Percentiles rank a stretch among this genome's conserved stretches.
Evolutionary conservation across 1,140 invertebrate genomes (phyloP).

Genomic region (Drosophila truncata): DNA sequence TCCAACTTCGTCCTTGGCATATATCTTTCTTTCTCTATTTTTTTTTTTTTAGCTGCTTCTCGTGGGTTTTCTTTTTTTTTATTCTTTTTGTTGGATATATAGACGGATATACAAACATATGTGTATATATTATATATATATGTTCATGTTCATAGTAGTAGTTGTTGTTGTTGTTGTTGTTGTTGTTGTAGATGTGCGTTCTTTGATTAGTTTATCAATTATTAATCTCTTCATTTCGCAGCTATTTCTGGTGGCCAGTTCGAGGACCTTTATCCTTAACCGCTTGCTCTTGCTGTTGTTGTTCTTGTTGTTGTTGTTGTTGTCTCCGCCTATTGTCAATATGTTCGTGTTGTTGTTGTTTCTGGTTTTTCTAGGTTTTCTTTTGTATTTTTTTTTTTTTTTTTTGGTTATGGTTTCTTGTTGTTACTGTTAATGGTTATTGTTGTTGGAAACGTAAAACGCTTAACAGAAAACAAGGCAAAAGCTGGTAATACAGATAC

Average conservation of each 20-base stretch:
- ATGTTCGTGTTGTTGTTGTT: conserved; percentile 48
- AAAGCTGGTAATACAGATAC: conserved; percentile 37
- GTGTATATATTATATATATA: conserved; percentile 39
- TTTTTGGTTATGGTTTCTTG: conserved; percentile 17
- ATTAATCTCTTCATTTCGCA: conserved; percentile 38
- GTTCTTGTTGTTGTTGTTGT: conserved; percentile 9
- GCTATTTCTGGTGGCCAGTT: conserved; percentile 31
- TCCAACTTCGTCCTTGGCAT: conserved; percentile 26
- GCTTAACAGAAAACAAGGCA: conserved; percentile 47
- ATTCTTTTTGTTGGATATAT: background rate
- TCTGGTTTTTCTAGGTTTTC: conserved; percentile 18
- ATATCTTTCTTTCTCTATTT: conserved; percentile 1
- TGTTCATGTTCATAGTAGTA: conserved; percentile 38
- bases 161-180: conserved; percentile 30
- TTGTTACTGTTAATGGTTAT: conserved; percentile 33
- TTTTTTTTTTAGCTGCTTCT: conserved; percentile 4
- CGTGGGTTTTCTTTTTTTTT: background rate
- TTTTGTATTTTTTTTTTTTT: background rate
- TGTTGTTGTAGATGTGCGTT: conserved; percentile 50
- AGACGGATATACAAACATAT: conserved; percentile 29
- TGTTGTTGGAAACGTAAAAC: conserved; percentile 42
- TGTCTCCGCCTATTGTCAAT: conserved; percentile 38
- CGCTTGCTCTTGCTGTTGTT: background rate
- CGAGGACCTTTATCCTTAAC: conserved; percentile 26
- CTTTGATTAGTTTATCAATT: conserved; percentile 41